Base-by-base conservation (phyloP, 2,888 invertebrate species). In the Chelonus formosanus region DNA sequence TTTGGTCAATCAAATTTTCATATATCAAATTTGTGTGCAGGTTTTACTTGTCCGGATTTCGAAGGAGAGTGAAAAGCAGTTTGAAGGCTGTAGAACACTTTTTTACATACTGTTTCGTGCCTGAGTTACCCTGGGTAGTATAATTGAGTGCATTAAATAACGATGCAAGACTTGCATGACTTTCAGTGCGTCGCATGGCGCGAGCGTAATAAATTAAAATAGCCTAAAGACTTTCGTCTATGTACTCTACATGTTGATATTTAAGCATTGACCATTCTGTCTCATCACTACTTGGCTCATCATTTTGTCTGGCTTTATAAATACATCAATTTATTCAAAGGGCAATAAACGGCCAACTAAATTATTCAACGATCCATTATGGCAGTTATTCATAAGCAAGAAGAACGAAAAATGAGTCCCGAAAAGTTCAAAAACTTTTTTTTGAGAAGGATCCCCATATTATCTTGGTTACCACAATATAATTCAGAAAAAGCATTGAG, bases 401-500 rank as follows among this genome's bases (percentile, higher is more conserved):
- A 60, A 7, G 32, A 31, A 3, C 43, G n/a, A 43, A 52, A 36
- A 31, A 60, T 60, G 50, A 52, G 52, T 40, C 60, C 50, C 0
- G 52, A 36, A 8, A 66, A 36, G 32, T 61, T 61, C 4, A 71
- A 61, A 58, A 67, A 69, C 65, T 71, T 82, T 32, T 63, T 83
- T 3, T 73, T 71, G 71, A 87, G 88, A 78, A 85, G 90, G 67
- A 76, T 92, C 59, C 91, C 92, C 0, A 88, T 93, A 66, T 76
- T 91, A 7, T 87, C 86, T 78, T 95, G 95, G 94, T 85, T 92
- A 7, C 90, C 91, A 3, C 89, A 87, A 77, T 95, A 96, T 86
- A 90, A 87, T 75, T 79, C 86, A 5, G 88, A 89, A 67, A 89
- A 91, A 84, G 91, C 94, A 5, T 84, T 94, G 59, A 94, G 95